phyloP scores from a whole-genome alignment of 2,113 vertebrate species.

The Anas platyrhynchos region DNA sequence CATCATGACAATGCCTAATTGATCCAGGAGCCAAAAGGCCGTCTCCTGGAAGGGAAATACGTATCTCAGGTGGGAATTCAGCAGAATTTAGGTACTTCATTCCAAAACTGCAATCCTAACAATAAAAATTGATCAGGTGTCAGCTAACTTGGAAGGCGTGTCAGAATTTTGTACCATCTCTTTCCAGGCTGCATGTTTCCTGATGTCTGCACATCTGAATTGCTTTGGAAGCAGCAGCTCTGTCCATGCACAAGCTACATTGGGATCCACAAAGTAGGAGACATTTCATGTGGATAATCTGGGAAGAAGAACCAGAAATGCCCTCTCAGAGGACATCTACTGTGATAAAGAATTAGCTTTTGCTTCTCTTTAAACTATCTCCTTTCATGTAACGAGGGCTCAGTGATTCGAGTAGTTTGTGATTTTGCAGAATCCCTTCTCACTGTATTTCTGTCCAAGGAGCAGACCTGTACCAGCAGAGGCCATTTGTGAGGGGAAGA shows the following conservation, averaged over 20 bases:
- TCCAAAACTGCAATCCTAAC: not conserved
- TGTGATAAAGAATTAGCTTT: not conserved
- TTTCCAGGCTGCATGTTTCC: not conserved
- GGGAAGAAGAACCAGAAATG: not conserved
- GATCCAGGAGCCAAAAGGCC: not conserved
- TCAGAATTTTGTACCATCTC: not conserved
- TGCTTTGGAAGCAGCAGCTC: not conserved
- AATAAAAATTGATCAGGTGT: not conserved
- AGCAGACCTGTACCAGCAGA: not conserved
- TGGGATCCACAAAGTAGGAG: not conserved
- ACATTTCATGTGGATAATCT: not conserved
- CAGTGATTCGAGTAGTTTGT: not conserved
- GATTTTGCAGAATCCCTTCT: not conserved
- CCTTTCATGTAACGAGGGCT: not conserved
- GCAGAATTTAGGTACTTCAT: not conserved
- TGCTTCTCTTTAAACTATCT: not conserved
- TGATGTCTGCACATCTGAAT: not conserved
- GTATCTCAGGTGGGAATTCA: not conserved
- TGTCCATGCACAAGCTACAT: not conserved
- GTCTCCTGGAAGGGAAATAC: not conserved
- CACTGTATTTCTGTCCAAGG: not conserved
- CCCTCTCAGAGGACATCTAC: not conserved
- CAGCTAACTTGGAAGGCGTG: not conserved
- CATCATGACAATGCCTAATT: not conserved
- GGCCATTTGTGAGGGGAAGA: not conserved